Conservation (phyloP, 2,888 invertebrate species). For the Congeria kusceri region DNA sequence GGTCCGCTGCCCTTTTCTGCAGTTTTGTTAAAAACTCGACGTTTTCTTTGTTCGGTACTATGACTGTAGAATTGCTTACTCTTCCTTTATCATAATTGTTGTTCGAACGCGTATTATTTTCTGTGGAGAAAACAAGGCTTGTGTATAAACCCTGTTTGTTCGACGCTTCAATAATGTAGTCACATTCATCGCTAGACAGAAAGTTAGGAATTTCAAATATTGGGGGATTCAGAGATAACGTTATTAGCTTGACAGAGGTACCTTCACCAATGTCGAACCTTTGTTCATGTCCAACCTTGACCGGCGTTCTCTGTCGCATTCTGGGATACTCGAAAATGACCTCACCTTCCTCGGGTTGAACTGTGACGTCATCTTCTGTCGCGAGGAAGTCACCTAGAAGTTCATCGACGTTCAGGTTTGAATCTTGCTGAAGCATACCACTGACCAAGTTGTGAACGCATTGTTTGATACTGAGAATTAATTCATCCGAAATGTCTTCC, state of each 20-base stretch:
- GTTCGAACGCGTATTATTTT: neutral
- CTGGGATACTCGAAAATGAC: constrained; percentile 34
- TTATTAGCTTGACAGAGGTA: constrained; percentile 15
- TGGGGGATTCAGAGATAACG: constrained; percentile 32
- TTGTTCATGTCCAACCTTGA: constrained; percentile 26
- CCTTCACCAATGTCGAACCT: constrained; percentile 24
- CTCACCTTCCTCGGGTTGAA: neutral
- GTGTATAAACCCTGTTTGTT: constrained; percentile 13
- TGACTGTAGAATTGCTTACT: constrained; percentile 20
- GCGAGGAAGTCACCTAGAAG: too few relatives aligned
- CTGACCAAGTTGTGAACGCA: too few relatives aligned
- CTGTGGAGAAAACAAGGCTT: constrained; percentile 20
- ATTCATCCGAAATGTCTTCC: too few relatives aligned
- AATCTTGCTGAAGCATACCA: too few relatives aligned
- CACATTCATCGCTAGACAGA: constrained; percentile 37
- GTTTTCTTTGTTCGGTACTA: constrained; percentile 10
- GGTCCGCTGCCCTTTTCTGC: constrained; percentile 35
- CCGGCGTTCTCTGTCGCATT: constrained; percentile 13
- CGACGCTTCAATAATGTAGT: constrained; percentile 34
- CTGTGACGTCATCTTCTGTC: constrained; percentile 5
- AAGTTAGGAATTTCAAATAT: constrained; percentile 53
- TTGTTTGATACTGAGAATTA: too few relatives aligned
- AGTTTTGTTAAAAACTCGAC: constrained; percentile 26
- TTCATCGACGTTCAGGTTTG: too few relatives aligned
- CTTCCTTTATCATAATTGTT: constrained; percentile 7